phyloP scores from a whole-genome alignment of 2,797 vertebrate species.

The Fistularia tabacaria region DNA sequence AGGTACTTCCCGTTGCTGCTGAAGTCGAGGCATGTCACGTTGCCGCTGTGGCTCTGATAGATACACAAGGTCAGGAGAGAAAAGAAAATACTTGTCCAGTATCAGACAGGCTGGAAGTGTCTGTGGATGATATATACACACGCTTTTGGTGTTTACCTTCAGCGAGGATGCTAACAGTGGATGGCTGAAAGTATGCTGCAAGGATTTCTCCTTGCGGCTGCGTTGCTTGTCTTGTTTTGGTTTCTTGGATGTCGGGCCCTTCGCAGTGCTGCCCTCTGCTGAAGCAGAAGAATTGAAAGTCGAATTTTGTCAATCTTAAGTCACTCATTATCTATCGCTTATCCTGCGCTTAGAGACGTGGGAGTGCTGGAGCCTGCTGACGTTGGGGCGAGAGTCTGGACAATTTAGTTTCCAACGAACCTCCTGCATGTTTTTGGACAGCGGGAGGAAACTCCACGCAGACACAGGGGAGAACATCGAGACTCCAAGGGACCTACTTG shows the following conservation, averaged over 20 bases:
- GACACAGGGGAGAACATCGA: no score
- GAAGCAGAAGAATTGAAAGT: conserved; percentile 18
- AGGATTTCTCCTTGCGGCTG: conserved; percentile 78
- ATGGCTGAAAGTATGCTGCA: conserved; percentile 84
- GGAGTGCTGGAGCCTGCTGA: no score
- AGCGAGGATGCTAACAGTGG: conserved; percentile 81
- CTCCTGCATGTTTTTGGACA: no score
- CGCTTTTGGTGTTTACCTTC: conserved; percentile 75
- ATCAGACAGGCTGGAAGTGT: no score
- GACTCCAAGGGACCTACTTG: no score
- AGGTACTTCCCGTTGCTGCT: conserved; percentile 94
- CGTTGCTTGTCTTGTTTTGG: conserved; percentile 78
- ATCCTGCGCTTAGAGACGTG: no score
- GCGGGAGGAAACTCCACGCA: no score
- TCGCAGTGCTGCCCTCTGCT: conserved; percentile 64
- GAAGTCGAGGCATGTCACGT: conserved; percentile 88
- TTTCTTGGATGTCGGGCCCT: conserved; percentile 70
- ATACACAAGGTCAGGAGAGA: not conserved
- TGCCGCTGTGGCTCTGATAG: conserved; percentile 83
- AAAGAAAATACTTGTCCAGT: not conserved
- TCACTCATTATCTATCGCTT: no score
- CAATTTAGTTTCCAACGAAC: no score
- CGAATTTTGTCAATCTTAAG: no score
- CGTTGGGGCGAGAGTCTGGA: no score
- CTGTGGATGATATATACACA: no score